Conservation (phyloP, 1,140 invertebrate species). For the Cydia strobilella region DNA sequence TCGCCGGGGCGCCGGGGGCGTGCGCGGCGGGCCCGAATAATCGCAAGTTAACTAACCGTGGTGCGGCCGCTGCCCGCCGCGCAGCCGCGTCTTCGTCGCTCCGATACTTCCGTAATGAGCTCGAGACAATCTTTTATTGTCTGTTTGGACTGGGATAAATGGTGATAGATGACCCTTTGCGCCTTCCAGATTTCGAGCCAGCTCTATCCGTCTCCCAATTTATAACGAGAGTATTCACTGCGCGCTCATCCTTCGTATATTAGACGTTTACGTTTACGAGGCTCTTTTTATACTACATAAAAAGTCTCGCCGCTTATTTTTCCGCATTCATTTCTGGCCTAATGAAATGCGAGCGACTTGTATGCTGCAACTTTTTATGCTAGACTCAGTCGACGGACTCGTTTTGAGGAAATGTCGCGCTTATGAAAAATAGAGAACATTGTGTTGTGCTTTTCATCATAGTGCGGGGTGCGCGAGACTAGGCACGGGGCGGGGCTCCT, state of each 20-base stretch:
- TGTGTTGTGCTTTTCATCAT: conserved; percentile 39
- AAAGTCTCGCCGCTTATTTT: conserved; percentile 46
- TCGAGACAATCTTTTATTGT: conserved; percentile 70
- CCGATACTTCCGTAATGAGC: conserved; percentile 61
- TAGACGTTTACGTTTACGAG: conserved; percentile 44
- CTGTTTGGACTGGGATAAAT: conserved; percentile 67
- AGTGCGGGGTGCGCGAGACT: conserved; percentile 34
- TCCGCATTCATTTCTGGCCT: conserved; percentile 57
- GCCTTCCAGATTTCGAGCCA: conserved; percentile 55
- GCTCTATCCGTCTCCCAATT: conserved; percentile 59
- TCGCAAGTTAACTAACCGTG: conserved; percentile 58
- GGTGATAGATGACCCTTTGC: conserved; percentile 65
- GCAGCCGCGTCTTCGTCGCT: conserved; percentile 39
- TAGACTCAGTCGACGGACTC: conserved; percentile 45
- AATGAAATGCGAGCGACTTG: conserved; percentile 59
- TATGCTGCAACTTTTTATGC: conserved; percentile 59
- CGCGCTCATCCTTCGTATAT: conserved; percentile 46
- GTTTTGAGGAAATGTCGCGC: conserved; percentile 53
- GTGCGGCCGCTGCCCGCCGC: conserved; percentile 34
- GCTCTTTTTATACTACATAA: conserved; percentile 45
- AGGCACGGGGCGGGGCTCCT: background rate
- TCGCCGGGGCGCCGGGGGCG: conserved; percentile 10
- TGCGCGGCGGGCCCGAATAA: conserved; percentile 39
- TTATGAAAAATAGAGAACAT: conserved; percentile 57
- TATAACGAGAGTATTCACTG: conserved; percentile 50